Base-by-base conservation (phyloP, 2,797 vertebrate genomes). In the Onychomys leucogaster region DNA sequence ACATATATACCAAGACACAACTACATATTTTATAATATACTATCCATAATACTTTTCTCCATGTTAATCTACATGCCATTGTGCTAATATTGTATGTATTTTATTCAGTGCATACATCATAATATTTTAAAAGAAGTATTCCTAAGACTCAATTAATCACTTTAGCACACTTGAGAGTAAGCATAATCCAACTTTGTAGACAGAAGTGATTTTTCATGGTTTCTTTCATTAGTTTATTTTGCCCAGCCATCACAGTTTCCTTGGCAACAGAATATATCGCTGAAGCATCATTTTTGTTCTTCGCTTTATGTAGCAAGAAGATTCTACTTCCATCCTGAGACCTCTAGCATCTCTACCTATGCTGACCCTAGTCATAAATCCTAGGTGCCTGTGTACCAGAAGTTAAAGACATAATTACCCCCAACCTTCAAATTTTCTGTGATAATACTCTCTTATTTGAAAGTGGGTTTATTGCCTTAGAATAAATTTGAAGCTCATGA, bases 401-500 rank as follows among this genome's bases (percentile, higher is more conserved):
- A 94, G n/a, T 94, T 86, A 90, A 78, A 6, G 69, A 90, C 92
- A 21, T 9, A 91, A 96, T 76, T 73, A 10, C 3, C 4, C 27
- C 69, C 10, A 69, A 73, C n/a, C 19, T 90, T 82, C 46, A 94
- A 80, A 81, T 77, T 90, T 75, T 73, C 34, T 97, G 5, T 97
- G 57, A 87, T 67, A 97, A 88, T 49, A 98, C 71, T 95, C 59
- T 96, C 92, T 88, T 94, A n/a, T 95, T 91, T 41, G 82, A 46
- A 96, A 96, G 88, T 96, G 88, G 52, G 41, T 96, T 96, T 96
- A 94, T 97, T 98, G 98, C 95, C 83, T 98, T 83, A 93, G 93
- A 97, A 97, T 93, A 96, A 98, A 97, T 94, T n/a, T 87, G 84
- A 97, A 98, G 90, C 89, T 98, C 97, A 96, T 90, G 95, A 95